A percentile compares a stretch with the other conserved stretches of the same genome.
phyloP scores from a whole-genome alignment of 2,888 invertebrate species.

The Cynaeus angustus region DNA sequence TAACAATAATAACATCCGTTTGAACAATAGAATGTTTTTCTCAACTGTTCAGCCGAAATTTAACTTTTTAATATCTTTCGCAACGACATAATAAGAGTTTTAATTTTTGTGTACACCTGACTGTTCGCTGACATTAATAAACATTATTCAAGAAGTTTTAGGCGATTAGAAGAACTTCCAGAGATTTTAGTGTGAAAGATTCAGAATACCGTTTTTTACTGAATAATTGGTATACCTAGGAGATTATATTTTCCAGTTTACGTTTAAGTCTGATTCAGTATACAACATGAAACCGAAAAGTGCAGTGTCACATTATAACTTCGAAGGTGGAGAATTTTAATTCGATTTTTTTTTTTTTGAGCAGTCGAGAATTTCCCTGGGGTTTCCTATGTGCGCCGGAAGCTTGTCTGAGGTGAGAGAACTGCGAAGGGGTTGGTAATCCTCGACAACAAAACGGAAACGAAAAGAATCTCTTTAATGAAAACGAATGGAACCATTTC shows the following conservation, averaged over 20 bases:
- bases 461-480: constrained; percentile 64
- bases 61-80: too few relatives aligned
- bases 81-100: constrained; percentile 14
- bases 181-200: not conserved
- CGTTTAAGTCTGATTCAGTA: too few relatives aligned
- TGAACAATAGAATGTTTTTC: not conserved
- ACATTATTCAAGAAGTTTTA: constrained; percentile 57
- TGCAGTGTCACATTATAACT: constrained; percentile 18
- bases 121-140: constrained; percentile 54
- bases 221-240: constrained; percentile 1
- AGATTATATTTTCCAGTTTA: too few relatives aligned
- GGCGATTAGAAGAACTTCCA: constrained; percentile 53
- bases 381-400: constrained; percentile 53
- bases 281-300: not conserved
- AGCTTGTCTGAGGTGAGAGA: constrained; percentile 58
- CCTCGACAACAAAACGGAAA: constrained; percentile 58
- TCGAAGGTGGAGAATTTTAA: constrained; percentile 58
- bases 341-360: constrained; percentile 63
- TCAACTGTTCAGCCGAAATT: too few relatives aligned
- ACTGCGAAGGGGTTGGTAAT: constrained; percentile 58
- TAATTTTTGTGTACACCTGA: constrained; percentile 54
- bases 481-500: constrained; percentile 64
- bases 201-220: too few relatives aligned
- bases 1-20: not conserved
- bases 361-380: constrained; percentile 62